Evolutionary conservation across 1,140 invertebrate species (phyloP).

Genomic region (Trichoplusia ni): DNA sequence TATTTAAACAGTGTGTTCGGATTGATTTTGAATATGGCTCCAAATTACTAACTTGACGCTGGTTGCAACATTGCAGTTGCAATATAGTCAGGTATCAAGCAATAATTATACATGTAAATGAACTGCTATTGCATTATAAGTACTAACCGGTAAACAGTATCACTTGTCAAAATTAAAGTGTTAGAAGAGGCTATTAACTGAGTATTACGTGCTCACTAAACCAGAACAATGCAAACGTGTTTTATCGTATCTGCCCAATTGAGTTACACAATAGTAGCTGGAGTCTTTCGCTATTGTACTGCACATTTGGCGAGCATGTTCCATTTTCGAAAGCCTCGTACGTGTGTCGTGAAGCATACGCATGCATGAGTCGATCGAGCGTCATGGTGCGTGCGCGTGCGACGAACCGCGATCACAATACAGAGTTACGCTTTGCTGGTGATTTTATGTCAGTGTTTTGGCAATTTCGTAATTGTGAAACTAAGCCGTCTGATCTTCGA

Average conservation of each 20-base stretch:
- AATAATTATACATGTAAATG: no score
- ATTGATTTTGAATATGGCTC: no score
- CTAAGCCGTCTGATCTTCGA: no score
- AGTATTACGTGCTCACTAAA: neutral
- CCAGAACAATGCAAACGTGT: conserved; percentile 22
- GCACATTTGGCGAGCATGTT: conserved; percentile 50
- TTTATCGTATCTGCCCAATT: conserved; percentile 33
- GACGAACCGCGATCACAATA: conserved; percentile 52
- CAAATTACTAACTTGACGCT: no score
- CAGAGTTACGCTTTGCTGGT: conserved; percentile 37
- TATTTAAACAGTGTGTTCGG: no score
- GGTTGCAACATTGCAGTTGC: no score
- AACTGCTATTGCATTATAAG: no score
- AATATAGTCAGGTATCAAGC: no score
- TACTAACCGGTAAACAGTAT: no score
- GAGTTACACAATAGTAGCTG: conserved; percentile 44
- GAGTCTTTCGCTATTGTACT: conserved; percentile 27
- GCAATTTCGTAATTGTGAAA: conserved; percentile 28
- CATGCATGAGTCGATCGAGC: conserved; percentile 36
- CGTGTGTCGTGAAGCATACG: conserved; percentile 44
- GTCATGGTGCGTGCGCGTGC: conserved; percentile 56
- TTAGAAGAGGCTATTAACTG: no score
- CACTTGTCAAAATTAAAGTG: no score
- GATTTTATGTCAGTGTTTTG: conserved; percentile 47
- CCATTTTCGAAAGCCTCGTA: conserved; percentile 57